Evolutionary conservation across 2,888 invertebrate genomes (phyloP).

Genomic region (Drosophila stalkeri): DNA sequence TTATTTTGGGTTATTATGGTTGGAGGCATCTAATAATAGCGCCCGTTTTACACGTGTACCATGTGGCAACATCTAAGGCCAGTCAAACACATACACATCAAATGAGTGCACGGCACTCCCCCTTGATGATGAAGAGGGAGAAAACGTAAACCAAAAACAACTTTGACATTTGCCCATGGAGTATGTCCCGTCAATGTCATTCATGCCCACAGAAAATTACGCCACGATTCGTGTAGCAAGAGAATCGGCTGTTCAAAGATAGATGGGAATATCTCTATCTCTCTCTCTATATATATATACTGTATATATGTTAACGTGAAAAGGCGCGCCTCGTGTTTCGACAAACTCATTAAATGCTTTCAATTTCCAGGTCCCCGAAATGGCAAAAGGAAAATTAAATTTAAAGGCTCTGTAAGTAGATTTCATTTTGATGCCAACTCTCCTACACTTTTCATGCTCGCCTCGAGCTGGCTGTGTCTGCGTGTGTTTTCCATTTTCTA

Average conservation of each 20-base stretch:
- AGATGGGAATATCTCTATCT: slow-evolving; percentile 8
- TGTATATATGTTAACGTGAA: background rate
- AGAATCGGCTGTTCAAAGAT: slow-evolving; percentile 43
- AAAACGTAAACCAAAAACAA: slow-evolving; percentile 11
- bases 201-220: slow-evolving; percentile 59
- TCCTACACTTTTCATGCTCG: slow-evolving; percentile 16
- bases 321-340: slow-evolving; percentile 53
- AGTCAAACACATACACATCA: slow-evolving; percentile 19
- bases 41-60: slow-evolving; percentile 31
- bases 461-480: slow-evolving; percentile 5
- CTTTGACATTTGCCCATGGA: slow-evolving; percentile 74
- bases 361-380: slow-evolving; percentile 51
- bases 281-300: background rate
- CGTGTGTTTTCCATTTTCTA: slow-evolving; percentile 30
- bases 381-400: slow-evolving; percentile 65
- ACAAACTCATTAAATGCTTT: slow-evolving; percentile 74
- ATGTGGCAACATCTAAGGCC: slow-evolving; percentile 57
- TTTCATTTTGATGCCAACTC: slow-evolving; percentile 50
- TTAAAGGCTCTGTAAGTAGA: slow-evolving; percentile 79
- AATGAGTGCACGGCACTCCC: slow-evolving; percentile 3
- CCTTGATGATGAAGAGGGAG: background rate
- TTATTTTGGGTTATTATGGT: background rate
- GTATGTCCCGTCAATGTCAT: slow-evolving; percentile 54
- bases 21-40: slow-evolving; percentile 50
- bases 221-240: slow-evolving; percentile 46